A percentile compares a stretch with the other conserved stretches of the same genome.
Conservation (phyloP, 2,888 invertebrate species). For the Capitulum mitella region DNA sequence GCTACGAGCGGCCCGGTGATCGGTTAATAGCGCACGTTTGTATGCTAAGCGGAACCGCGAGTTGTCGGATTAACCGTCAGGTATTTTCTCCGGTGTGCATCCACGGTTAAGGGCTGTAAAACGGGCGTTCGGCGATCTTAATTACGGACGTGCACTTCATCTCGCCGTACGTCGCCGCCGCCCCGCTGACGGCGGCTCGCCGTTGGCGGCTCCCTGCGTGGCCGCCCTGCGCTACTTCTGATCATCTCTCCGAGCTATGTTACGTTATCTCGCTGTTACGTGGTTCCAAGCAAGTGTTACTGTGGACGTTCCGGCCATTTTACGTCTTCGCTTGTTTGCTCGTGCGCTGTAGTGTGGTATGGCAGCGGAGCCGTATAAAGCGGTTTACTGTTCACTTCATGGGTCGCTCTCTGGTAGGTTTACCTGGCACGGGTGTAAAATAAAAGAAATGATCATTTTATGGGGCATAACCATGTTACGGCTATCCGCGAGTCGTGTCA, state of each 20-base stretch:
- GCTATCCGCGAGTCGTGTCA: not conserved
- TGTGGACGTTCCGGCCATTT: not conserved
- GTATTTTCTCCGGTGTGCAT: conserved; percentile 1
- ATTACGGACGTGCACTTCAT: not conserved
- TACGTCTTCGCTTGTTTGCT: not conserved
- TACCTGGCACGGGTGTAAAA: conserved; percentile 16
- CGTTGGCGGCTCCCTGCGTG: not conserved
- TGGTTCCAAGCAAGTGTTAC: not conserved
- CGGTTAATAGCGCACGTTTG: not conserved
- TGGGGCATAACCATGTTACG: not conserved
- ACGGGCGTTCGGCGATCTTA: not conserved
- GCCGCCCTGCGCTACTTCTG: not conserved
- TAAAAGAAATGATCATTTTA: conserved; percentile 10
- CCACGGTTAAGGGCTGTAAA: not conserved
- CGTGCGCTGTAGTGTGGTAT: not conserved
- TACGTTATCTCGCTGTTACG: too few species aligned
- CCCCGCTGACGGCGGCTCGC: too few species aligned
- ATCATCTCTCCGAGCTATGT: too few species aligned
- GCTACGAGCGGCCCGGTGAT: not conserved
- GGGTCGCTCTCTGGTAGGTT: not conserved
- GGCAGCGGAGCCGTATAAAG: not conserved
- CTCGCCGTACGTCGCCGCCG: not conserved
- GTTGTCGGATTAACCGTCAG: not conserved
- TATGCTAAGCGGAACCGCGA: not conserved
- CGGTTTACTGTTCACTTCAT: not conserved